Percentiles rank a stretch among this genome's conserved stretches.
These are phyloP conservation scores for Rhabdomys dilectus DNA, from an alignment of 2,113 vertebrate genomes.

Conservation along the genomic window DNA sequence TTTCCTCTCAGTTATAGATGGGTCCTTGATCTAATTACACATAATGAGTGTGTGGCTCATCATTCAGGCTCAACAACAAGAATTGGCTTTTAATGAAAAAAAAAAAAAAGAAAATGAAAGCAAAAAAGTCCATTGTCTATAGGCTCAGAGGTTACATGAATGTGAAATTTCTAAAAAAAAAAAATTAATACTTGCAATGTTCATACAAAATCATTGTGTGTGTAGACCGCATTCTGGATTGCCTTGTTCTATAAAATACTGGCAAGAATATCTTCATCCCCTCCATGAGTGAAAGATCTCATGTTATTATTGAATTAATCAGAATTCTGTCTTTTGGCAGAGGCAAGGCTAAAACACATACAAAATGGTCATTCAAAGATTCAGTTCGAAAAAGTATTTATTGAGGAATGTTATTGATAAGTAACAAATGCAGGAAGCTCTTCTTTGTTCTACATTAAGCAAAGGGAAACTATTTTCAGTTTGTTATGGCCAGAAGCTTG, in stretches of 20 bases:
- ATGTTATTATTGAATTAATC: background rate
- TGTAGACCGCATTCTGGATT: background rate
- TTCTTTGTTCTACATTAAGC: slow-evolving; percentile 59
- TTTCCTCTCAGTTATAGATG: background rate
- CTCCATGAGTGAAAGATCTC: background rate
- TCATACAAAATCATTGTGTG: background rate
- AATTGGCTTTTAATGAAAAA: background rate
- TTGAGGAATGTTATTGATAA: slow-evolving; percentile 45
- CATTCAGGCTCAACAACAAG: background rate
- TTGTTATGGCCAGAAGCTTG: slow-evolving; percentile 64
- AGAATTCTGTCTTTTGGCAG: slow-evolving; percentile 39
- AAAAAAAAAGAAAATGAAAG: background rate
- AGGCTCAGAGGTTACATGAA: background rate
- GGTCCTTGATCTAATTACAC: background rate
- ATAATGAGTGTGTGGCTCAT: background rate
- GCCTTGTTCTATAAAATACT: background rate
- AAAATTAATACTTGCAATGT: background rate
- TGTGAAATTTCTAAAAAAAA: background rate
- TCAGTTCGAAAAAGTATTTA: slow-evolving; percentile 55
- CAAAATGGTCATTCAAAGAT: slow-evolving; percentile 24
- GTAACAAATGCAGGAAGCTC: slow-evolving; percentile 22
- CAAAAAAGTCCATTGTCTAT: background rate
- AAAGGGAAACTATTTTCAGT: slow-evolving; percentile 74
- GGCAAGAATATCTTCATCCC: background rate
- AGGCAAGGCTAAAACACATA: background rate